These are phyloP conservation scores for Macaria notata DNA, from an alignment of 2,888 invertebrate species.

Conservation along the genomic window DNA sequence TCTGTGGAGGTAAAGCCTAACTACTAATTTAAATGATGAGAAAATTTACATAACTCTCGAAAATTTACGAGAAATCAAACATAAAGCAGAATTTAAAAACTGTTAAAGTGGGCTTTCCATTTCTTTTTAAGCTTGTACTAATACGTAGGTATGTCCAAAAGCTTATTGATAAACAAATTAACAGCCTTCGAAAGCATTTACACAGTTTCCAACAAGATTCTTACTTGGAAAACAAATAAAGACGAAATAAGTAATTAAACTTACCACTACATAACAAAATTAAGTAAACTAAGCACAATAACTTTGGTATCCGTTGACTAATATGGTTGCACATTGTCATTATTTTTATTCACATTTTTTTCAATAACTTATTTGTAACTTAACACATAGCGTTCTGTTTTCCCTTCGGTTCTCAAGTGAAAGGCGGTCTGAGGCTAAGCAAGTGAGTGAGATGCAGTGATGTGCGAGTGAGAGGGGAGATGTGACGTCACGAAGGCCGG, in stretches of 20 bases:
- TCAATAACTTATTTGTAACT: constrained; percentile 21
- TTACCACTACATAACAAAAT: constrained; percentile 50
- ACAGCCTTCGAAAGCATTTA: too few species aligned
- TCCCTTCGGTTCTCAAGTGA: constrained; percentile 55
- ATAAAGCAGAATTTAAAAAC: too few species aligned
- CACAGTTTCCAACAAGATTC: not conserved
- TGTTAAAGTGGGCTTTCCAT: too few species aligned
- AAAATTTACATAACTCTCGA: too few species aligned
- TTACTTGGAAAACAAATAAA: not conserved
- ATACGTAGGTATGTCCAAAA: too few species aligned
- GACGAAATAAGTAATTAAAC: constrained; percentile 28
- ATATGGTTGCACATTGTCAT: constrained; percentile 32
- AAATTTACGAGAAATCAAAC: too few species aligned
- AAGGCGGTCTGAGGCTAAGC: constrained; percentile 57
- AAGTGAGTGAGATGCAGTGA: constrained; percentile 46
- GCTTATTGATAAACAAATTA: too few species aligned
- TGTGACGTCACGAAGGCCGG: constrained; percentile 43
- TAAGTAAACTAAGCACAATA: constrained; percentile 55
- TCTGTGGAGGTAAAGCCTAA: too few species aligned
- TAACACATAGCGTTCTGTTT: constrained; percentile 32
- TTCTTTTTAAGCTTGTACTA: too few species aligned
- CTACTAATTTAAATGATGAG: too few species aligned
- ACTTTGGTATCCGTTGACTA: constrained; percentile 70
- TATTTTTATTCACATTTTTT: constrained; percentile 46
- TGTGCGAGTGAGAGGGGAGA: constrained; percentile 41